These are phyloP conservation scores for Blera fallax DNA, from an alignment of 2,888 invertebrate species.

Conservation along the genomic window DNA sequence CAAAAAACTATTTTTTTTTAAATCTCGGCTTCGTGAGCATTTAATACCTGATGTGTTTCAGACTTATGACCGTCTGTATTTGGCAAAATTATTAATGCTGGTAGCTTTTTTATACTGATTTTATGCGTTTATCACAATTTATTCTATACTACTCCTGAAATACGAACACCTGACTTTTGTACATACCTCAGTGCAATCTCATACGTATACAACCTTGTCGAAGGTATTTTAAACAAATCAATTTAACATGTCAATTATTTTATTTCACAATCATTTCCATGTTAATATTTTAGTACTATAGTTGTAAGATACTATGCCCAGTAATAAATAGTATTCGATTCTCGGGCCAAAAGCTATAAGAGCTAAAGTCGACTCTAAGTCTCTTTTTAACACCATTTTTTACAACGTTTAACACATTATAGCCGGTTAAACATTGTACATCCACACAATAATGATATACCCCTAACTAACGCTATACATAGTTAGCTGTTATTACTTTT, in stretches of 20 bases:
- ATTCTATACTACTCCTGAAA: not conserved
- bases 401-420: too few species aligned
- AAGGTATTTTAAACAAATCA: not conserved
- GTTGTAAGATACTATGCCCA: not conserved
- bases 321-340: not conserved
- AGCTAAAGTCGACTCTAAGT: not conserved
- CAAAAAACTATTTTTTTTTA: too few species aligned
- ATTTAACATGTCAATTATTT: conserved; percentile 21
- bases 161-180: not conserved
- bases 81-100: too few species aligned
- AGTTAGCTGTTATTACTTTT: not conserved
- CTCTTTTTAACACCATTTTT: too few species aligned
- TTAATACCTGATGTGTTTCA: too few species aligned
- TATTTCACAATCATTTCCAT: not conserved
- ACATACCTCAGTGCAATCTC: conserved; percentile 1
- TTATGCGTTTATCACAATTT: too few species aligned
- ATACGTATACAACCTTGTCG: not conserved
- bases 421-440: too few species aligned
- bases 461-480: too few species aligned
- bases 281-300: not conserved
- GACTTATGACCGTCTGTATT: too few species aligned
- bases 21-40: too few species aligned
- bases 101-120: too few species aligned
- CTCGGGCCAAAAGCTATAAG: not conserved
- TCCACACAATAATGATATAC: not conserved